phyloP scores from a whole-genome alignment of 2,113 vertebrate genomes.

The Egretta garzetta region DNA sequence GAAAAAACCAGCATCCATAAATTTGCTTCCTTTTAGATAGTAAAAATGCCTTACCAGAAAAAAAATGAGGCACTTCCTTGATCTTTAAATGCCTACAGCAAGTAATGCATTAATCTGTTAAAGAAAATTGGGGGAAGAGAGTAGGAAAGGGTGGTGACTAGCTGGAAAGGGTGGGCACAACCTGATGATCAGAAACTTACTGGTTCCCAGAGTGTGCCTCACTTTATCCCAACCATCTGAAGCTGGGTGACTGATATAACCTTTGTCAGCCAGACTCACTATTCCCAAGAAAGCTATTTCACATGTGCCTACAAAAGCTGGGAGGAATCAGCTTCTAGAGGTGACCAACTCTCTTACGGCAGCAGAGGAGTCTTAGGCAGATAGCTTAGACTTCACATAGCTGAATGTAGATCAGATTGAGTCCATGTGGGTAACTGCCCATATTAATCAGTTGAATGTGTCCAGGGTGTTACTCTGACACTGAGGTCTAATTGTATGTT shows the following conservation, averaged over 20 bases:
- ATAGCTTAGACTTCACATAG: neutral
- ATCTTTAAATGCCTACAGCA: neutral
- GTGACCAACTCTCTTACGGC: neutral
- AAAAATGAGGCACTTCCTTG: neutral
- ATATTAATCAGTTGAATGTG: neutral
- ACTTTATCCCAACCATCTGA: neutral
- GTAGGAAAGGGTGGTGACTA: neutral
- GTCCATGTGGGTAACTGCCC: neutral
- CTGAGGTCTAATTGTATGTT: neutral
- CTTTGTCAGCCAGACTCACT: neutral
- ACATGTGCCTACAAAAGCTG: neutral
- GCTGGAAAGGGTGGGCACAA: neutral
- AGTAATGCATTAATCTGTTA: neutral
- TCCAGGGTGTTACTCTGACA: neutral
- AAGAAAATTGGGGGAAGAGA: neutral
- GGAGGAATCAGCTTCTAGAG: neutral
- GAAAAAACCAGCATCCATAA: neutral
- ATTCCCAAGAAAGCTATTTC: neutral
- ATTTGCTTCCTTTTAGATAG: neutral
- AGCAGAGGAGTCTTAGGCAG: neutral
- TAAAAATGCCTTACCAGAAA: neutral
- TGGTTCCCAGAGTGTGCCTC: neutral
- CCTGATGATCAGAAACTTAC: neutral
- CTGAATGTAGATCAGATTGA: neutral
- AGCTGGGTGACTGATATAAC: neutral